Conservation (phyloP, 2,113 vertebrate species). For the Leptobrachium ailaonicum region DNA sequence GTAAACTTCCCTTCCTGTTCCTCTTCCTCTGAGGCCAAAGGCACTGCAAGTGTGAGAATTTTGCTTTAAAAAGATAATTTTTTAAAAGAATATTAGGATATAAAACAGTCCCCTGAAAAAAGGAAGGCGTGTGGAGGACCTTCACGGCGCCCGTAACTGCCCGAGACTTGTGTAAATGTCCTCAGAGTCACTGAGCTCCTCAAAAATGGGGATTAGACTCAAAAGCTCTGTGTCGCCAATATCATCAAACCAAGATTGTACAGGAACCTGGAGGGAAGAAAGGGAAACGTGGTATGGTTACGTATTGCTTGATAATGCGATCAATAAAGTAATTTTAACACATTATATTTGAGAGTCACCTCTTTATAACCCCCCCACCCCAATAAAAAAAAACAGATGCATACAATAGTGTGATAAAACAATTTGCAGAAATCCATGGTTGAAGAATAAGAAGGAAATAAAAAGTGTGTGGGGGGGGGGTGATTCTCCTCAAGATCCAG, state of each 20-base stretch:
- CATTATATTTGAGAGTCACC: no score
- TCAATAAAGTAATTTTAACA: no score
- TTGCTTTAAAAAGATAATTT: slow-evolving; percentile 17
- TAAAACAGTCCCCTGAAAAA: slow-evolving; percentile 55
- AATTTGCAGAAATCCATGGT: no score
- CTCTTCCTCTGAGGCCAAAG: slow-evolving; percentile 56
- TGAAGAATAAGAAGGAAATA: no score
- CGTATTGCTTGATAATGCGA: background rate
- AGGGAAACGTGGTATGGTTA: background rate
- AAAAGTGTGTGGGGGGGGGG: no score
- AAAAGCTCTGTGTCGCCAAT: slow-evolving; percentile 83
- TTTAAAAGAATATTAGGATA: slow-evolving; percentile 37
- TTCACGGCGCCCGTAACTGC: slow-evolving; percentile 76
- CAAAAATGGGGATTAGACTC: slow-evolving; percentile 83
- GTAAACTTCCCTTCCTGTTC: slow-evolving; percentile 22
- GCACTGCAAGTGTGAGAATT: slow-evolving; percentile 60
- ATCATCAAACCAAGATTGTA: slow-evolving; percentile 91
- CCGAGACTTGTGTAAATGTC: slow-evolving; percentile 80
- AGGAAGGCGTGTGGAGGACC: slow-evolving; percentile 36
- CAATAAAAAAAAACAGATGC: no score
- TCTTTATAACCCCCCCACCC: no score
- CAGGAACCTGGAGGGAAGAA: slow-evolving; percentile 70
- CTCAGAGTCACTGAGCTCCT: slow-evolving; percentile 81
- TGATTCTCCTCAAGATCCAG: no score
- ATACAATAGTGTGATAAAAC: no score